Conservation (phyloP, 2,113 vertebrate species). For the Coptodon rendalli region DNA sequence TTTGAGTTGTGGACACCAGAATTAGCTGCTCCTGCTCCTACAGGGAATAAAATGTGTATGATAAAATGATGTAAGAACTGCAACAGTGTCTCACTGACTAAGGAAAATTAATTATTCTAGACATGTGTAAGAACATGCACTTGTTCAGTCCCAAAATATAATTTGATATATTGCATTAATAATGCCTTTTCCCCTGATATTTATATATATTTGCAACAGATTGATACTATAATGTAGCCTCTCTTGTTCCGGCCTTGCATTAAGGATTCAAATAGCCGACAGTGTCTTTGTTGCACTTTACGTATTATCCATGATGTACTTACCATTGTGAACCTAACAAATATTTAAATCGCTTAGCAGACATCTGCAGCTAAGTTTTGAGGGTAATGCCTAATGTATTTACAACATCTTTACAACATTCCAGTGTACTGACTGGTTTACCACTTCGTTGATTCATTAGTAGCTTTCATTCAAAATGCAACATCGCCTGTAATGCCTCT, state of each 20-base stretch:
- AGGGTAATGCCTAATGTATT: background rate
- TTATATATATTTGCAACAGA: background rate
- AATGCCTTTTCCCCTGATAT: background rate
- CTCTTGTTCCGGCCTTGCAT: background rate
- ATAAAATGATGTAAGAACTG: background rate
- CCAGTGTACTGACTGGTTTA: background rate
- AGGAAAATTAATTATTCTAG: background rate
- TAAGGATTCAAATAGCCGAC: background rate
- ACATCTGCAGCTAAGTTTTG: background rate
- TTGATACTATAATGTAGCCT: background rate
- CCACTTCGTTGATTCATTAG: background rate
- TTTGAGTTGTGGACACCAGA: background rate
- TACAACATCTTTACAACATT: background rate
- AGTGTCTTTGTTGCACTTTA: background rate
- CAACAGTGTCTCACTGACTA: background rate
- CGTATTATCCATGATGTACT: background rate
- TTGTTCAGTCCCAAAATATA: background rate
- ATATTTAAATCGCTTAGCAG: background rate
- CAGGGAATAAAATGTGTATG: background rate
- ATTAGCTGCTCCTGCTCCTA: background rate
- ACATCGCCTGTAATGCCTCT: background rate
- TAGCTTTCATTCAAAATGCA: background rate
- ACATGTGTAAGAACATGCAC: background rate
- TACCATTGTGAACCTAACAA: background rate
- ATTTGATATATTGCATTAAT: background rate